phyloP scores from a whole-genome alignment of 2,797 vertebrate genomes.

The Podarcis lilfordi region DNA sequence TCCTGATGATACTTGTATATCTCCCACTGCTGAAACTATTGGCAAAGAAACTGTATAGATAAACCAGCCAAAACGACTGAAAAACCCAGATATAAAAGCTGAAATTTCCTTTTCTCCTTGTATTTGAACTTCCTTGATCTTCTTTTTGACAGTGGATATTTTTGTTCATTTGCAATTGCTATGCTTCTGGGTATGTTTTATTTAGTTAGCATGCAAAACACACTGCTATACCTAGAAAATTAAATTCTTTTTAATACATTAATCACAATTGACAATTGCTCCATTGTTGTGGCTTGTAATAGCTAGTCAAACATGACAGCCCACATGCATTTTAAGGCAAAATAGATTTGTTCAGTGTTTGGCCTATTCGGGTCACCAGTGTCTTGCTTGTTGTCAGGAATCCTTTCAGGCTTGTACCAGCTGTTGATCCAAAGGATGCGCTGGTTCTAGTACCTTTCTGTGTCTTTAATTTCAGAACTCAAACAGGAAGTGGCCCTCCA shows the following conservation, averaged over 20 bases:
- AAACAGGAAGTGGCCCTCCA: background rate
- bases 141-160: background rate
- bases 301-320: constrained; percentile 36
- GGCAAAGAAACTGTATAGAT: background rate
- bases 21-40: background rate
- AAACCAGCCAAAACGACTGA: background rate
- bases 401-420: constrained; percentile 6
- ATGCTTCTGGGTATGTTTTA: constrained; percentile 63
- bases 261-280: constrained; percentile 76
- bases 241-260: constrained; percentile 78
- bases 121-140: background rate
- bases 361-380: constrained; percentile 32
- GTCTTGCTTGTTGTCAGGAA: constrained; percentile 21
- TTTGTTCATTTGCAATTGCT: constrained; percentile 68
- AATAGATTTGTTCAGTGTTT: constrained; percentile 37
- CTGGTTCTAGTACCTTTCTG: background rate
- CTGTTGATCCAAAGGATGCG: background rate
- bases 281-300: constrained; percentile 68
- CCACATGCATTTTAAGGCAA: constrained; percentile 57
- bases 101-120: accelerated
- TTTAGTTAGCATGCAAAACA: constrained; percentile 80
- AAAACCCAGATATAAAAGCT: background rate
- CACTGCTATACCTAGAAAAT: constrained; percentile 72
- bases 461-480: background rate
- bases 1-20: background rate